A percentile compares a stretch with the other conserved stretches of the same genome.
Evolutionary conservation across 2,113 vertebrate species (phyloP).

Genomic region (Rattus rattus): DNA sequence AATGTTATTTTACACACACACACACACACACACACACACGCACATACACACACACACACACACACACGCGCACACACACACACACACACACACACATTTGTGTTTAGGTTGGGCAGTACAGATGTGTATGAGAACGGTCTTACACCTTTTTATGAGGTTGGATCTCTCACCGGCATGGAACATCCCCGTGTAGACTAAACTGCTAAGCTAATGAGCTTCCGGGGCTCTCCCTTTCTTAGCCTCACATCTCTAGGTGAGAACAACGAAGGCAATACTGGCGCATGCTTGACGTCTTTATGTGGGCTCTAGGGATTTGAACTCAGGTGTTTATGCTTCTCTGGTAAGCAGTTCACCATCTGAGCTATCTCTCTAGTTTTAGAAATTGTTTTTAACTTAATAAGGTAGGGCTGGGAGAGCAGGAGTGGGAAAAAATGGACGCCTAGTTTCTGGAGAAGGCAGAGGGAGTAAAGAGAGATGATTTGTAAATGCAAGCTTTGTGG

Average conservation of each 20-base stretch:
- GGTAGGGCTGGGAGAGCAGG: not conserved
- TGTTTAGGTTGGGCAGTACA: not conserved
- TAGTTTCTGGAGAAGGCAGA: not conserved
- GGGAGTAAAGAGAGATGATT: fast-evolving
- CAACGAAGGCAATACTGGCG: not conserved
- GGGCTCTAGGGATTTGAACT: not conserved
- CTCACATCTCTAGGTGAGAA: not conserved
- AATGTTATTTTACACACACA: not conserved
- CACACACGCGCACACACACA: not conserved
- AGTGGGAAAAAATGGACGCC: not conserved
- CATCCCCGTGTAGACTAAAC: not conserved
- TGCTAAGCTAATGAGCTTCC: not conserved
- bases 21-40: not conserved
- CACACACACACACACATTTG: not conserved
- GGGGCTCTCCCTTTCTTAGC: not conserved
- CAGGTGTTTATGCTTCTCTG: not conserved
- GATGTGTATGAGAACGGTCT: not conserved
- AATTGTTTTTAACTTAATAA: not conserved
- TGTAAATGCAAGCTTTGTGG: too few relatives aligned
- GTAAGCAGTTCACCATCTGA: not conserved
- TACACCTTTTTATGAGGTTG: too few relatives aligned
- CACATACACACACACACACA: too few relatives aligned
- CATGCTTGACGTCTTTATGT: not conserved
- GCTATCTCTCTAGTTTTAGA: not conserved
- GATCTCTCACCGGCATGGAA: not conserved